Percentiles rank a stretch among this genome's conserved stretches.
Evolutionary conservation across 2,113 vertebrate species (phyloP).

Genomic region (Puntigrus tetrazona): DNA sequence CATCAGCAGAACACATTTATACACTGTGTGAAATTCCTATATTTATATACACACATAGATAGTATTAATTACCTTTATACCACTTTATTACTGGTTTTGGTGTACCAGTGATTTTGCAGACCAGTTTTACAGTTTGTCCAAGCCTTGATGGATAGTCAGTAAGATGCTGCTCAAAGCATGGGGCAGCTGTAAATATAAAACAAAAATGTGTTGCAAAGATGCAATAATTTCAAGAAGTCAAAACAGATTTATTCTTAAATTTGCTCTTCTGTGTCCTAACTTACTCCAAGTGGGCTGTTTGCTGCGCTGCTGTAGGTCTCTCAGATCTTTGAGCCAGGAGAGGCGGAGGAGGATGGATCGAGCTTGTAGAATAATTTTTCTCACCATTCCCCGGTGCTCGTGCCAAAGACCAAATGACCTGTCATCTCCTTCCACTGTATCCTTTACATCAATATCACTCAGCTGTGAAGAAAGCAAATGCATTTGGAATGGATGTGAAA

Average conservation of each 20-base stretch:
- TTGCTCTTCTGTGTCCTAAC: constrained; percentile 53
- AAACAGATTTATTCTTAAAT: background rate
- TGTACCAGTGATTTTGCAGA: constrained; percentile 85
- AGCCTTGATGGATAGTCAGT: constrained; percentile 84
- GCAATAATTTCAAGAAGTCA: background rate
- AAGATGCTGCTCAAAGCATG: constrained; percentile 84
- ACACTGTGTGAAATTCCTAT: background rate
- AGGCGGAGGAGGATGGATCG: constrained; percentile 85
- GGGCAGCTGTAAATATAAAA: constrained; percentile 75
- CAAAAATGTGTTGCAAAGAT: background rate
- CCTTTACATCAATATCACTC: constrained; percentile 89
- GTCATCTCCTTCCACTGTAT: constrained; percentile 87
- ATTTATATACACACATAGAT: background rate
- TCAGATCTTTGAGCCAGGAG: constrained; percentile 94
- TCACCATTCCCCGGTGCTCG: constrained; percentile 87
- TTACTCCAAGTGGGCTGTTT: constrained; percentile 83
- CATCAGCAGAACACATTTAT: background rate
- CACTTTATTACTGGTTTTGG: constrained; percentile 86
- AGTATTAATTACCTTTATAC: constrained; percentile 86
- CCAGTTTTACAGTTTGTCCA: constrained; percentile 90
- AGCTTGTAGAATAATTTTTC: constrained; percentile 90
- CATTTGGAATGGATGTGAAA: background rate
- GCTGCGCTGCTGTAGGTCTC: constrained; percentile 84
- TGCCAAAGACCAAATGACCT: constrained; percentile 92
- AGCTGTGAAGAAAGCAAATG: constrained; percentile 72